Base-by-base conservation (phyloP, 1,140 invertebrate species). In the Papilio polyxenes region DNA sequence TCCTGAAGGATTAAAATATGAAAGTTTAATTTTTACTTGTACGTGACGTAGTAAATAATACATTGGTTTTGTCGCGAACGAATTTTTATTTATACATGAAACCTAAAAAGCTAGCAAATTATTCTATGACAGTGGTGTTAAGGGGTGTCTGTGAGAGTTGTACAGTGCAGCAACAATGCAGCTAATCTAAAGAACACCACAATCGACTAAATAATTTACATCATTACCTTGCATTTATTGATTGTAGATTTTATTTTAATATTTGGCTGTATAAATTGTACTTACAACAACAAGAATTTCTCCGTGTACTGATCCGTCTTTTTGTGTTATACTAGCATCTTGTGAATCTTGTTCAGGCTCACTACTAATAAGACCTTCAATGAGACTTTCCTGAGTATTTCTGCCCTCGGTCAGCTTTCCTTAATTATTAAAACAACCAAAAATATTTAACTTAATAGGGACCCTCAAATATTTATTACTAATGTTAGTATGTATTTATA, bases 321-420 rank as follows among this genome's bases (percentile, higher is more conserved):
- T 92, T 86, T 91, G 87, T 23, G 85, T 87, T 20, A 94, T 87
- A 92, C 93, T 93, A 87, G 95, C 95, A 87, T 96, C 95, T 86
- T 95, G 92, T 69, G 95, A 94, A 88, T 96, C 95, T 81, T 95
- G 94, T 94, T 96, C 96, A 82, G 96, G 94, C 88, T 96, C 96
- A 81, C 95, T 96, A 85, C 95, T 95, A 74, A 96, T 95, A 84
- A 96, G 92, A 84, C 96, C 96, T 93, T 96, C 96, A 85, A 96
- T 96, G 78, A 96, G 93, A 89, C 90, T 95, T 92, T 95, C 93
- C 82, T 91, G 92, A 74, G 86, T 90, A 90, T 90, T 94, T 87
- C 92, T 88, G 83, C 92, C 91, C 84, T 88, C 85, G 92, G 83
- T 88, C 86, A 83, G 85, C 89, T 90, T 92, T 90, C 93, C 93